Base-by-base conservation (phyloP, 2,113 vertebrate species). In the Oreochromis spilurus region DNA sequence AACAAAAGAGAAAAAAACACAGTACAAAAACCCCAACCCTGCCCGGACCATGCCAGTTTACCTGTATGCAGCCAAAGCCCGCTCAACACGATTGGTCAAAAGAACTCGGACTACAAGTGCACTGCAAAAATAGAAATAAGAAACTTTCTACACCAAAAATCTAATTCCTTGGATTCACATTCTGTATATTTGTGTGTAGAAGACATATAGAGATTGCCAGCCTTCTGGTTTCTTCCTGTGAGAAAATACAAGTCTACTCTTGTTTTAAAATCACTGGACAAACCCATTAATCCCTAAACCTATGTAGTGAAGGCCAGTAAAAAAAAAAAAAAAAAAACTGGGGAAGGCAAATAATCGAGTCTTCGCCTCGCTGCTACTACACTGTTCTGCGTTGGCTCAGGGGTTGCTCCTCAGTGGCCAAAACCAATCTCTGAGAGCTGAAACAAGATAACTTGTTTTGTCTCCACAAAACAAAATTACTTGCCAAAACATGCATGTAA, bases 361-460 rank as follows among this genome's bases (percentile, higher is more conserved):
- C 40, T 13, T 83, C 4, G 19, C 65, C 9, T 65, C 84, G 50
- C 19, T 34, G 14, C 52, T 50, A 87, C 83, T 87, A 72, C 87
- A 86, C 50, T 43, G 48, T 48, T 57, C 55, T 85, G 81, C 79
- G 7, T 34, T 6, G 67, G 31, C 87, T 83, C 83, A 85, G 82
- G 82, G 31, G 43, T 19, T 80, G 79, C 60, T 52, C 84, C 43
- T 83, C 31, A n/a, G 48, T 5, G 29, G 92, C 88, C 88, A 91
- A 87, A 89, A 91, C 90, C 55, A 89, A 89, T 58, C 77, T 87
- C 82, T 45, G 40, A 82, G 54, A 26, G 40, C 83, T 82, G 60
- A 90, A 90, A 90, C 52, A 57, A 91, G 85, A 90, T 90, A 57
- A 85, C 54, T 85, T 65, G 13, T 78, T 87, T 90, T 86, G 48